Base-by-base conservation (phyloP, 2,888 invertebrate genomes). In the Epinotia demarniana region DNA sequence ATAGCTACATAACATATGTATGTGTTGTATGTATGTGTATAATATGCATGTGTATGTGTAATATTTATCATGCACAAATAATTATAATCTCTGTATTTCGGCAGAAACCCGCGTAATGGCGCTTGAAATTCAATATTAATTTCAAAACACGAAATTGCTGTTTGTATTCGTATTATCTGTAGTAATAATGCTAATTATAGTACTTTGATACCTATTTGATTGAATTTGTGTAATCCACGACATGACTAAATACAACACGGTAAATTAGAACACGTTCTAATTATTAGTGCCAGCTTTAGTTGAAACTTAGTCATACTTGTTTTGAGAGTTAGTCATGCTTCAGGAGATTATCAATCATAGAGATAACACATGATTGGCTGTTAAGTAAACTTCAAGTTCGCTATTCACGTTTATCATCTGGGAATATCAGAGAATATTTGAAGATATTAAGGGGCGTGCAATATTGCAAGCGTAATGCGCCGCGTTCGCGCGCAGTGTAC, bases 191-290 rank as follows among this genome's bases (percentile, higher is more conserved):
- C 13, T 53, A 53, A 66, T 66, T 4, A 16, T 4, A 12, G 27
- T 33, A 53, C 53, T 66, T 66, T 53, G 55, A 66, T 63, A 63
- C 13, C 19, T 1, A 63, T 27, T 18, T 63, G 53, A 72, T 63
- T 43, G 55, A 55, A 43, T 63, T 57, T 53, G 53, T 13, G 19
- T 53, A 46, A 71, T 71, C 53, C 39, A 46, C 27, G n/a, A 55
- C 63, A 27, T 18, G 12, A 33, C 18, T 64, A 27, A 27, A 27
- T 3, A 27, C 23, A 27, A 27, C 3, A 27, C 23, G 63, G 63
- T 43, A 64, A 57, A 72, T 72, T 19, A 43, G 43, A 49, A 8
- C 19, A 55, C 39, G 69, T 33, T 6, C 6, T 55, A 63, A 39
- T 63, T 62, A 71, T 39, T 27, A n/a, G 8, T 23, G 39, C 27